Evolutionary conservation across 30 jellyfish, hydroid and myxozoan species (phyloP), one percentile per base, ranked within the genome.

Genomic region (Hydra vulgaris): DNA sequence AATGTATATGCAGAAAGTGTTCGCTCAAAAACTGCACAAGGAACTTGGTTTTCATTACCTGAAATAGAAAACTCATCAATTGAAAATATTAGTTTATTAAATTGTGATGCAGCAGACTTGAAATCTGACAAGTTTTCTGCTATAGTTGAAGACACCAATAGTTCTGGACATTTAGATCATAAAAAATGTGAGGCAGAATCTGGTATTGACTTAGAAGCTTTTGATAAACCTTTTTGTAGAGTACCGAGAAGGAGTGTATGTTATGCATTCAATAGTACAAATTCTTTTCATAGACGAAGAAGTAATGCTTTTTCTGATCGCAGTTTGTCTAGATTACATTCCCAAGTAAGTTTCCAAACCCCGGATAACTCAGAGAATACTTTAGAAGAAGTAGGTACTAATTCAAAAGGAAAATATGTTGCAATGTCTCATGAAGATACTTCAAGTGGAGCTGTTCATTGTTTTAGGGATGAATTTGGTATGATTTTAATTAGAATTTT

Each of bases 401-500:
- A 25, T 15, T 23, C 89, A 0, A 82, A 82, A 0, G 70, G 8
- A 21, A 88, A 86, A 25, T 95, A 91, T 76, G 68, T 91, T 73
- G 97, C 97, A 16, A 26, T 91, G 79, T 73, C 95, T 1, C 97
- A 91, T 70, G 97, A 91, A 21, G 97, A 91, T 66, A 91, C 97
- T 8, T 25, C 96, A 15, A 84, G 94, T 19, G 97, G 97, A 12
- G 97, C 97, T 1, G 97, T 91, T 26, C 97, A 91, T 83, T 91
- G 96, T 80, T 91, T 86, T 74, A 87, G 87, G 66, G 97, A 91
- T 86, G 97, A 91, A 80, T 82, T 71, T 74, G 97, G 97, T 86
- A 15, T 23, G 90, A 21, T 18, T 21, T 71, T 15, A 18, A 15
- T 18, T 15, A 71, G 66, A 21, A 66, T 71, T 71, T 17, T 17